phyloP scores from a whole-genome alignment of 2,797 vertebrate species.

The Astyanax mexicanus region DNA sequence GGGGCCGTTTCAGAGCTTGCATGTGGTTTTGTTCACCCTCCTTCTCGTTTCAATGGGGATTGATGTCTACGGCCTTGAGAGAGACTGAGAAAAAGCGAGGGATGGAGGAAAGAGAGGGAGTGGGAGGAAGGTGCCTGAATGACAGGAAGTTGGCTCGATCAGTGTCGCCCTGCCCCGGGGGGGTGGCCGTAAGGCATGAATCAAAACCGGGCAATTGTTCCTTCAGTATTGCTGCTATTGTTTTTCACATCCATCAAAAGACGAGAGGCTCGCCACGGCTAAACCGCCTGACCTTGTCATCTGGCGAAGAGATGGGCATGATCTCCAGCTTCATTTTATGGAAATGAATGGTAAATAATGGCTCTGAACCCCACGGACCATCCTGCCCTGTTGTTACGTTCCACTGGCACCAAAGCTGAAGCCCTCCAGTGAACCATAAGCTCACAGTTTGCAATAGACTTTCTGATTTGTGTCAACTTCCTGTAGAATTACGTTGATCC shows the following conservation, averaged over 20 bases:
- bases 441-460: no score
- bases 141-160: slow-evolving; percentile 46
- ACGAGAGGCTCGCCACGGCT: neutral
- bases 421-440: neutral
- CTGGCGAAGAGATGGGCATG: slow-evolving; percentile 18
- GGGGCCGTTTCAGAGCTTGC: neutral
- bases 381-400: slow-evolving; percentile 1
- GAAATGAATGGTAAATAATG: neutral
- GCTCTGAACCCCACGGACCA: neutral
- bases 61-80: neutral
- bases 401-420: neutral
- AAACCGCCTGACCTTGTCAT: slow-evolving; percentile 33
- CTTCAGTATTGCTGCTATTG: slow-evolving; percentile 28
- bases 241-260: slow-evolving; percentile 25
- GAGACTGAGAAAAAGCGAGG: neutral
- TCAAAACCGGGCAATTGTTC: slow-evolving; percentile 4
- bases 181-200: slow-evolving; percentile 15
- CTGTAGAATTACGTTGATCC: no score
- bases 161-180: neutral
- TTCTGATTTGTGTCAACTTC: no score
- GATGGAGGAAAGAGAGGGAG: slow-evolving; percentile 6
- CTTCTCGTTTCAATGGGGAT: neutral
- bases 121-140: slow-evolving; percentile 46
- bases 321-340: neutral
- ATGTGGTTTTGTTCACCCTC: neutral